These are phyloP conservation scores for Melanostoma scalare DNA, from an alignment of 2,888 invertebrate genomes.

Conservation along the genomic window DNA sequence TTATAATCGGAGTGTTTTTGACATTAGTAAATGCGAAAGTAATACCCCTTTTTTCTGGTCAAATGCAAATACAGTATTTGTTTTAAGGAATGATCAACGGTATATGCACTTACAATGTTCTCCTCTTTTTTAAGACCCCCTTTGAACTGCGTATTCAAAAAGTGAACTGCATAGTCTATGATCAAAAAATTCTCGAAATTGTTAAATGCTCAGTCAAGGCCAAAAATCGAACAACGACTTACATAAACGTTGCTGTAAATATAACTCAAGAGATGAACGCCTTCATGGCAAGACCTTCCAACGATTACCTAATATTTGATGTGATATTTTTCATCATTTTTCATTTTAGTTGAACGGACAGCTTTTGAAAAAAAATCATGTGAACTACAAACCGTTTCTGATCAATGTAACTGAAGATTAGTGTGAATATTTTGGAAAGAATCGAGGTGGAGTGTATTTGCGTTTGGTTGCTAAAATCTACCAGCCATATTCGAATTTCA, in stretches of 20 bases:
- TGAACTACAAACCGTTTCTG: conserved; percentile 14
- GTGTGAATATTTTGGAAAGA: conserved; percentile 36
- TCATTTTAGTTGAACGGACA: conserved; percentile 27
- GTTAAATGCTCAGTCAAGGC: conserved; percentile 16
- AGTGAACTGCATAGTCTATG: conserved; percentile 15
- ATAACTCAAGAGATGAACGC: conserved; percentile 6
- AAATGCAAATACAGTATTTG: no score
- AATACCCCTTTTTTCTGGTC: no score
- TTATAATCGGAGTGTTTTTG: no score
- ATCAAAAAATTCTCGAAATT: conserved; percentile 15
- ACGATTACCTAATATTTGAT: no score
- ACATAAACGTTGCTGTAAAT: conserved; percentile 23
- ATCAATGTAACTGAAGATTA: conserved; percentile 29
- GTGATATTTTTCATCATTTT: not conserved
- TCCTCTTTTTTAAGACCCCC: not conserved
- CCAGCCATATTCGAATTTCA: conserved; percentile 39
- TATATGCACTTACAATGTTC: no score
- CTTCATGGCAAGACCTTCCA: conserved; percentile 21
- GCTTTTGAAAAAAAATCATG: conserved; percentile 10
- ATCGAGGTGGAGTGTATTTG: conserved; percentile 11
- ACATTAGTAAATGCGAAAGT: no score
- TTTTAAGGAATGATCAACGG: no score
- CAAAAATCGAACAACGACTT: conserved; percentile 27
- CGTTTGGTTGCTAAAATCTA: conserved; percentile 12
- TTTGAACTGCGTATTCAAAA: not conserved